These are phyloP conservation scores for Microchrysa polita DNA, from an alignment of 2,888 invertebrate species.

Conservation along the genomic window DNA sequence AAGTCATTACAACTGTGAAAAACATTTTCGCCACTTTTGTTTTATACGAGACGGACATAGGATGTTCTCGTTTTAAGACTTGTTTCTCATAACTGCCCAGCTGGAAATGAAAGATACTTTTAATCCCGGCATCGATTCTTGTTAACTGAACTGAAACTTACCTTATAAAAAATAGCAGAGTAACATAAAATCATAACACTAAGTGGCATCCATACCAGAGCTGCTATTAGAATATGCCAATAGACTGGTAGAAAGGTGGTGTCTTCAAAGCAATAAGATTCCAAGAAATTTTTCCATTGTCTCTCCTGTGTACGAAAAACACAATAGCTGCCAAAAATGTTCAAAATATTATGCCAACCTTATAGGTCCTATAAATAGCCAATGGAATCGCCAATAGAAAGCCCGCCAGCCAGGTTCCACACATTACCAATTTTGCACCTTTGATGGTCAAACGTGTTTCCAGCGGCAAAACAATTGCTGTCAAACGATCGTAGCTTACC, in stretches of 20 bases:
- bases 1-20: slow-evolving; percentile 74
- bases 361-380: slow-evolving; percentile 71
- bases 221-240: slow-evolving; percentile 79
- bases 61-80: slow-evolving; percentile 71
- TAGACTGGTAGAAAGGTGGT: slow-evolving; percentile 72
- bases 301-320: slow-evolving; percentile 67
- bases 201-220: slow-evolving; percentile 82
- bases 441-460: slow-evolving; percentile 75
- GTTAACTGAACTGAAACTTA: slow-evolving; percentile 54
- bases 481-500: slow-evolving; percentile 84
- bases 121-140: background rate
- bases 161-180: slow-evolving; percentile 75
- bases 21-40: slow-evolving; percentile 76
- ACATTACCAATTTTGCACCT: slow-evolving; percentile 73
- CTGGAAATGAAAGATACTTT: slow-evolving; percentile 58
- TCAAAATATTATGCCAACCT: too few species aligned
- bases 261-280: slow-evolving; percentile 80
- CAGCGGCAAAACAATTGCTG: slow-evolving; percentile 79
- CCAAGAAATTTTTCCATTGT: slow-evolving; percentile 79
- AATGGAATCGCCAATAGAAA: slow-evolving; percentile 73
- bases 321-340: too few species aligned
- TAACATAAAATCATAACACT: slow-evolving; percentile 78
- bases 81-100: slow-evolving; percentile 73
- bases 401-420: slow-evolving; percentile 74
- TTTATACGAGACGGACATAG: slow-evolving; percentile 71